Percentiles rank a stretch among this genome's conserved stretches.
Evolutionary conservation across 2,797 vertebrate species (phyloP).

Genomic region (Sarcophilus harrisii): DNA sequence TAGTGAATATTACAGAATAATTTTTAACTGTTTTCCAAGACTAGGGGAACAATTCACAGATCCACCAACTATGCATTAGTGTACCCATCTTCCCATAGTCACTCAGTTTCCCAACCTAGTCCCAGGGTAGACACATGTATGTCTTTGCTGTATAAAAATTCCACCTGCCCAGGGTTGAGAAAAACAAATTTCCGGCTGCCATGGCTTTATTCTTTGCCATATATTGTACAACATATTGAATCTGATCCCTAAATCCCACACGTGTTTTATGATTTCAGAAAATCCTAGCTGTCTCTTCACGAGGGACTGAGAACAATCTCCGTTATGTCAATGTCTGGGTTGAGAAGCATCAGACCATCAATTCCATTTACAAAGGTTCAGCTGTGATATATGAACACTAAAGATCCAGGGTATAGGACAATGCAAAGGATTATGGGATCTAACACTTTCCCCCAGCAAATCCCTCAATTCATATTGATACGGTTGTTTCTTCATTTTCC

Average conservation of each 20-base stretch:
- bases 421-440: conserved; percentile 16
- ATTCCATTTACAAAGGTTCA: conserved; percentile 59
- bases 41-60: neutral
- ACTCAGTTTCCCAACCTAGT: conserved; percentile 30
- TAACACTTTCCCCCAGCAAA: conserved; percentile 46
- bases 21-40: neutral
- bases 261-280: conserved; percentile 65
- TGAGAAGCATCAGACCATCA: conserved; percentile 62
- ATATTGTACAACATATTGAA: neutral
- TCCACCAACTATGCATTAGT: neutral
- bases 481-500: conserved; percentile 62
- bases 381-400: conserved; percentile 53
- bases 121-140: neutral
- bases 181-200: conserved; percentile 43
- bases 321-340: conserved; percentile 57
- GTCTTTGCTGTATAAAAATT: conserved; percentile 44
- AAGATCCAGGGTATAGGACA: conserved; percentile 29
- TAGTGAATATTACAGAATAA: neutral
- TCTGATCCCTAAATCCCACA: conserved; percentile 63
- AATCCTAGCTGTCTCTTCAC: conserved; percentile 73
- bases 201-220: neutral
- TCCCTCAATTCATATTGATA: conserved; percentile 65
- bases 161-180: conserved; percentile 29
- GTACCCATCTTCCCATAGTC: conserved; percentile 26
- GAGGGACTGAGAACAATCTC: conserved; percentile 69